These are phyloP conservation scores for Nibea albiflora DNA, from an alignment of 2,113 vertebrate genomes.

Conservation along the genomic window DNA sequence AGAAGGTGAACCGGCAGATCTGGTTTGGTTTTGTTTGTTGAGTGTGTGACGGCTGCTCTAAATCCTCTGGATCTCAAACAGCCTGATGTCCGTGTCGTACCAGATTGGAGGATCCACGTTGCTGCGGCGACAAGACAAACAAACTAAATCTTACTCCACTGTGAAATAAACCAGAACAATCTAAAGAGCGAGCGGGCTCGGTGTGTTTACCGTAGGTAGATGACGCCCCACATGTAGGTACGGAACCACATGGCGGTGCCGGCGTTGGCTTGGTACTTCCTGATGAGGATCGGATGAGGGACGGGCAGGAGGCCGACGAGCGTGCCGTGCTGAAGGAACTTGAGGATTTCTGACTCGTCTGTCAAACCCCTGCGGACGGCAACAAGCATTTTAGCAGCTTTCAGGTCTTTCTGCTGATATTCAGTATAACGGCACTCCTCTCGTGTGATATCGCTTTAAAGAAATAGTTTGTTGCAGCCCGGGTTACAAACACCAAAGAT, in stretches of 20 bases:
- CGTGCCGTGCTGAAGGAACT: slow-evolving; percentile 96
- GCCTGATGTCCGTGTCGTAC: slow-evolving; percentile 97
- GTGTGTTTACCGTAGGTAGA: slow-evolving; percentile 91
- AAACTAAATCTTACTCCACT: no score
- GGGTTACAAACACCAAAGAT: no score
- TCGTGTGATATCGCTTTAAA: no score
- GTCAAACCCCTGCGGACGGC: slow-evolving; percentile 89
- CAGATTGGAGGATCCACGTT: slow-evolving; percentile 97
- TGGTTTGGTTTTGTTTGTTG: no score
- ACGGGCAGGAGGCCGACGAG: slow-evolving; percentile 96
- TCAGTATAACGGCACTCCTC: no score
- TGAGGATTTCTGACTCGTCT: slow-evolving; percentile 96
- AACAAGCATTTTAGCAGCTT: no score
- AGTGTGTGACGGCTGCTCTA: slow-evolving; percentile 70
- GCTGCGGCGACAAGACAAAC: slow-evolving; percentile 72
- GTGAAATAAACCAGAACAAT: no score
- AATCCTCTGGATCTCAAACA: slow-evolving; percentile 98
- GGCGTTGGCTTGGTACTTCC: slow-evolving; percentile 97
- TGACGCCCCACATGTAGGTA: slow-evolving; percentile 98
- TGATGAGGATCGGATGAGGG: slow-evolving; percentile 98
- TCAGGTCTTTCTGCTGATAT: no score
- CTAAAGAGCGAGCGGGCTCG: no score
- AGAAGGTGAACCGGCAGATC: background rate
- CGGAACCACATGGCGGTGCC: slow-evolving; percentile 98
- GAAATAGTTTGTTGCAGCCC: no score